phyloP scores from a whole-genome alignment of 2,888 invertebrate genomes.

The Oligia fasciuncula region DNA sequence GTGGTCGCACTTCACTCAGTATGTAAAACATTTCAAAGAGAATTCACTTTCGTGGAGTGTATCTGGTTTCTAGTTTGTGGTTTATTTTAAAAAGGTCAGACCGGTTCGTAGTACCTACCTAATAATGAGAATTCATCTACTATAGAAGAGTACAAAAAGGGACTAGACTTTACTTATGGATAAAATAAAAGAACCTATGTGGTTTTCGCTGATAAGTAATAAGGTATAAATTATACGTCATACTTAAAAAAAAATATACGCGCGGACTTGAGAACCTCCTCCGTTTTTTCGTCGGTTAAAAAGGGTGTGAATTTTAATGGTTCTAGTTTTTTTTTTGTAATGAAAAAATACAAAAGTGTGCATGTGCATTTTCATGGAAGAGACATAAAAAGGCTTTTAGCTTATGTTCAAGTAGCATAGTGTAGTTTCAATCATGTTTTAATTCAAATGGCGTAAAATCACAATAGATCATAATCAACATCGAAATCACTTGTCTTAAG shows the following conservation, averaged over 20 bases:
- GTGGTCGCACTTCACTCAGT: neutral
- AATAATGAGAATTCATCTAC: slow-evolving; percentile 3
- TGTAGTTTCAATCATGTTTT: neutral
- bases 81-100: slow-evolving; percentile 18
- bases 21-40: slow-evolving; percentile 38
- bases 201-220: neutral
- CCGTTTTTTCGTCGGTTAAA: neutral
- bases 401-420: neutral
- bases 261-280: no score
- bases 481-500: neutral
- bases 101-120: neutral
- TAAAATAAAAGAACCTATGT: neutral
- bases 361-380: neutral
- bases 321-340: neutral
- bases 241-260: no score
- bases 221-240: no score
- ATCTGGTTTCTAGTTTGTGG: slow-evolving; percentile 20
- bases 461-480: neutral
- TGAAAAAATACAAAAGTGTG: neutral
- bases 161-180: neutral
- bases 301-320: no score
- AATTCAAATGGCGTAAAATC: neutral
- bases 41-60: neutral
- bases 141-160: neutral
- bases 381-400: neutral